phyloP scores from a whole-genome alignment of 2,797 vertebrate species.

The Hypotaenidia philippensis region DNA sequence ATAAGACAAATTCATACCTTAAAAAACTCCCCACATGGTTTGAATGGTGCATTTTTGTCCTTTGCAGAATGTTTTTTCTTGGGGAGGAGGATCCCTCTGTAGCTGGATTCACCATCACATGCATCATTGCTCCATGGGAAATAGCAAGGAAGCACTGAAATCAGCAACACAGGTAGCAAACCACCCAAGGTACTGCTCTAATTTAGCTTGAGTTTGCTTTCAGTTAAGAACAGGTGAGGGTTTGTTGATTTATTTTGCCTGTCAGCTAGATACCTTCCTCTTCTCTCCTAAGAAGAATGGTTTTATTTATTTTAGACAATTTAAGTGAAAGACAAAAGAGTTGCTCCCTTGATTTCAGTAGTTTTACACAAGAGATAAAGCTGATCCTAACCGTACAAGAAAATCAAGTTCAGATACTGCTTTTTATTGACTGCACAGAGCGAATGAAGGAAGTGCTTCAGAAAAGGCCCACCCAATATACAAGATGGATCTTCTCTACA shows the following conservation, averaged over 20 bases:
- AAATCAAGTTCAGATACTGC: not conserved
- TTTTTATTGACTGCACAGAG: not conserved
- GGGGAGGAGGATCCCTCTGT: not conserved
- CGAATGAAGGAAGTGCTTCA: not conserved
- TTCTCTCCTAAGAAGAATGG: not conserved
- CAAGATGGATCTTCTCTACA: not conserved
- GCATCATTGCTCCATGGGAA: not conserved
- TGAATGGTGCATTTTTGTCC: not conserved
- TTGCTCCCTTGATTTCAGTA: not conserved
- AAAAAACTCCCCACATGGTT: not conserved
- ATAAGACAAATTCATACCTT: not conserved
- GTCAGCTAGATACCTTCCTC: not conserved
- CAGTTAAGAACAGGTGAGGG: not conserved
- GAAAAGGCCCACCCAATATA: not conserved
- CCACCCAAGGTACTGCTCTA: not conserved
- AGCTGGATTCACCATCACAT: not conserved
- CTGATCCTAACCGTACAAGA: not conserved
- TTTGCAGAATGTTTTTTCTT: not conserved
- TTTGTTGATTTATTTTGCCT: not conserved
- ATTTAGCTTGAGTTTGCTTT: constrained; percentile 15
- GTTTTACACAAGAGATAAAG: not conserved
- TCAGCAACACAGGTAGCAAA: not conserved
- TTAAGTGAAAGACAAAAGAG: not conserved
- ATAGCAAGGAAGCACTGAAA: not conserved
- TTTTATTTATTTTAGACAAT: not conserved